Base-by-base conservation (phyloP, 2,113 vertebrate species). In the Cinclus cinclus region DNA sequence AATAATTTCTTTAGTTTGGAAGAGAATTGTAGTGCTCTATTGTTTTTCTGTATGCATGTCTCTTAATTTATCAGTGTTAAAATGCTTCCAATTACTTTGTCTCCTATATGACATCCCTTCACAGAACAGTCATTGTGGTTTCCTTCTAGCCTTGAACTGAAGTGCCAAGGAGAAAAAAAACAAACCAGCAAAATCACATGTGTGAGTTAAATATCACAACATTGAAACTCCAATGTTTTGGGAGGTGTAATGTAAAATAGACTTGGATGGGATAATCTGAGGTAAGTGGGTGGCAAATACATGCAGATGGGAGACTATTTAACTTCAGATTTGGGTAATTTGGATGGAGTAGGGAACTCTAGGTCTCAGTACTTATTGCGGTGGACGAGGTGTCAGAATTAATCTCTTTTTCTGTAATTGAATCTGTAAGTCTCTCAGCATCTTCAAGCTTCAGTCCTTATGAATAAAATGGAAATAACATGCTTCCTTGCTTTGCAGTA, bases 271-370 rank as follows among this genome's bases (percentile, higher is more conserved):
- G 87, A 91, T 86, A 90, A 95, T 94, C 84, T 92, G 39, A 83
- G 86, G 39, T 63, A 92, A 93, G 90, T 89, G 79, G 83, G 79
- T 93, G 94, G 80, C 80, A 93, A 96, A 90, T 86, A 89, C 62
- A 81, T 92, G 80, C 86, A 92, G 76, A 94, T 87, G 83, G 83
- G 77, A 92, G 28, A 52, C 64, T 89, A 24, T 89, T 95, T 92
- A 81, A 83, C 73, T 92, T 95, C 46, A 90, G 27, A 73, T 77
- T 60, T 90, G n/a, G 67, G 68, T 90, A 60, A 90, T 86, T 90
- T 88, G 88, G 79, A 74, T 88, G 64, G 49, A 93, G 31, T n/a
- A 69, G 84, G 42, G 80, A 94, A 60, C 74, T 65, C 77, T 55
- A 91, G 92, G 85, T 87, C 90, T 90, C 44, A 4, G 47, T 83